These are phyloP conservation scores for Psilopsiagon aurifrons DNA, from an alignment of 2,113 vertebrate species.

Conservation along the genomic window DNA sequence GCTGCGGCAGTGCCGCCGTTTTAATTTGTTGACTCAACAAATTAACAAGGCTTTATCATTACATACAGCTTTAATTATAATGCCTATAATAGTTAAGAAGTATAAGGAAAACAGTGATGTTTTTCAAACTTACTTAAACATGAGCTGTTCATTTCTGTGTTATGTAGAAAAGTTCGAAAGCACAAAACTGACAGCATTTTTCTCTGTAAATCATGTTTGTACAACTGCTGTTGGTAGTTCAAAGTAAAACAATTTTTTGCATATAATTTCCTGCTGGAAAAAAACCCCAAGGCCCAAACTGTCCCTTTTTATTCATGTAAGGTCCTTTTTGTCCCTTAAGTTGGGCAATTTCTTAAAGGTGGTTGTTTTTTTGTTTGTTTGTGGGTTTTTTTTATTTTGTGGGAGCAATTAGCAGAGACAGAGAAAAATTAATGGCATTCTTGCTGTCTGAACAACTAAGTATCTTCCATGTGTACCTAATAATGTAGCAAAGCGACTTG, in stretches of 20 bases:
- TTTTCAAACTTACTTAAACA: not conserved
- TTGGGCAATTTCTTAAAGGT: not conserved
- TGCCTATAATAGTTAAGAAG: not conserved
- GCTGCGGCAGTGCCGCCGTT: not conserved
- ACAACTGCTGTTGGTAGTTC: not conserved
- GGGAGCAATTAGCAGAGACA: not conserved
- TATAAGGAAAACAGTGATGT: not conserved
- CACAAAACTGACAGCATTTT: not conserved
- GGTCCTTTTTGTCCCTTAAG: not conserved
- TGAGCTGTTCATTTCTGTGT: not conserved
- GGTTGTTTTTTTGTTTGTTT: not conserved
- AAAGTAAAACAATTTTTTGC: not conserved
- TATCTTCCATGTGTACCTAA: not conserved
- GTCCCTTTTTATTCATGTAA: not conserved
- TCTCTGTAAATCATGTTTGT: not conserved
- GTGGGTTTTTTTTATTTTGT: not conserved
- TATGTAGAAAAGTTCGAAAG: not conserved
- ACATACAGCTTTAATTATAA: not conserved
- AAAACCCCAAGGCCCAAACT: fast-evolving
- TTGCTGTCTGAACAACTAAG: not conserved
- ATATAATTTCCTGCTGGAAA: not conserved
- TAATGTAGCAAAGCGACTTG: not conserved
- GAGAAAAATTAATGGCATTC: not conserved
- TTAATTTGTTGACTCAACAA: not conserved
- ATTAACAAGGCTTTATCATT: not conserved